These are phyloP conservation scores for Sericinus montela DNA, from an alignment of 2,888 invertebrate genomes.

Conservation along the genomic window DNA sequence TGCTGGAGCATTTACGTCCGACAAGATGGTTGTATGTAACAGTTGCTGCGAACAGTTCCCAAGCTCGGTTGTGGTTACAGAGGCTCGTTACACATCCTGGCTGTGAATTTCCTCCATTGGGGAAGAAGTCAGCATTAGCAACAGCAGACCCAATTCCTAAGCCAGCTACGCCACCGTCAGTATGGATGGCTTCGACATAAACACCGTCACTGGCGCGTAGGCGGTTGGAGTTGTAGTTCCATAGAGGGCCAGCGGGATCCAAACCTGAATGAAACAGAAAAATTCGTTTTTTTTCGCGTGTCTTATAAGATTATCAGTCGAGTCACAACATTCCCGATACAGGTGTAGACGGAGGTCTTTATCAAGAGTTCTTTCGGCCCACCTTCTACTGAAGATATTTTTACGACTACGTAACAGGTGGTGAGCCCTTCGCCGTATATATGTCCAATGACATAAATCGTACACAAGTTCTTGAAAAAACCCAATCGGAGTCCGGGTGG, in stretches of 20 bases:
- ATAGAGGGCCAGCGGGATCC: conserved; percentile 57
- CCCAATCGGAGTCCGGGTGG: too few relatives aligned
- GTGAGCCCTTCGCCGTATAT: too few relatives aligned
- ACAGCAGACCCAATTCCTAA: conserved; percentile 68
- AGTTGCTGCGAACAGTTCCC: conserved; percentile 50
- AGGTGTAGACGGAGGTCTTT: too few relatives aligned
- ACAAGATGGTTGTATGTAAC: conserved; percentile 48
- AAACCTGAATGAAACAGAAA: conserved; percentile 34
- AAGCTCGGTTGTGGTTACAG: conserved; percentile 57
- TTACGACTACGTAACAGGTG: too few relatives aligned
- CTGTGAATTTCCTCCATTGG: conserved; percentile 73
- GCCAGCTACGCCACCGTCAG: conserved; percentile 63
- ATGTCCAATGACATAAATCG: too few relatives aligned
- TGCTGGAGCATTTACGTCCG: conserved; percentile 39
- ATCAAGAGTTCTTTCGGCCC: too few relatives aligned
- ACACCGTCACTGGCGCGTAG: conserved; percentile 46
- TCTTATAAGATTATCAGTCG: too few relatives aligned
- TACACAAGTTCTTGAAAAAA: too few relatives aligned
- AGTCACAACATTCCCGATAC: too few relatives aligned
- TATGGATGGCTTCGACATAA: conserved; percentile 60
- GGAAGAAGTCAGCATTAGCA: conserved; percentile 79
- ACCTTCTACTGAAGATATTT: too few relatives aligned
- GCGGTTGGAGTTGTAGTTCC: conserved; percentile 37
- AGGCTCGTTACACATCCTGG: conserved; percentile 48
- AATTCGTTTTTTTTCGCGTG: too few relatives aligned